phyloP scores from a whole-genome alignment of 2,888 invertebrate species.

The Taphrorychus bicolor region DNA sequence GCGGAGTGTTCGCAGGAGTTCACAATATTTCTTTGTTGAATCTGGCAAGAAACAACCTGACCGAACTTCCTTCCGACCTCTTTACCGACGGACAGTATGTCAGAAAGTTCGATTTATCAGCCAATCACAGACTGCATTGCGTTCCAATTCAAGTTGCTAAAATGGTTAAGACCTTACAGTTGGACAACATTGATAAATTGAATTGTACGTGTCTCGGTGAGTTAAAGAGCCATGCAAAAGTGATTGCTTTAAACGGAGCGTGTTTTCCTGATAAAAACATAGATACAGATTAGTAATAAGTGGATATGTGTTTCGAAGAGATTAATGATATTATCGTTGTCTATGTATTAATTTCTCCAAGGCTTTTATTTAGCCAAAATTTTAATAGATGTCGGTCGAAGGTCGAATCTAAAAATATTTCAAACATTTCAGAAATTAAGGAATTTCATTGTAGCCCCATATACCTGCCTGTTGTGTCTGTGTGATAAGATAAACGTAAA shows the following conservation, averaged over 20 bases:
- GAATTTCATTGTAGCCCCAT: too few relatives aligned
- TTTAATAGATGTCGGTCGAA: too few relatives aligned
- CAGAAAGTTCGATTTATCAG: slow-evolving; percentile 39
- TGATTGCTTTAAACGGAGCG: not conserved
- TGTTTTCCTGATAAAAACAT: too few relatives aligned
- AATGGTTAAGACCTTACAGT: slow-evolving; percentile 37
- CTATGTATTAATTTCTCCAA: too few relatives aligned
- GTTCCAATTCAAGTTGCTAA: slow-evolving; percentile 39
- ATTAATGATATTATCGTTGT: too few relatives aligned
- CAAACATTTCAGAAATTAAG: too few relatives aligned
- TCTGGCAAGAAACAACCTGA: slow-evolving; percentile 42
- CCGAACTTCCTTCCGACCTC: slow-evolving; percentile 31
- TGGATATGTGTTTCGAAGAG: too few relatives aligned
- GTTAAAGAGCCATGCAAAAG: not conserved
- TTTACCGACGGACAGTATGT: slow-evolving; percentile 33
- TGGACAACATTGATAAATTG: slow-evolving; percentile 34
- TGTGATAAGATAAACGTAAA: too few relatives aligned
- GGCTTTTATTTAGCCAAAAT: too few relatives aligned
- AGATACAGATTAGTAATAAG: too few relatives aligned
- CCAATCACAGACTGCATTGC: slow-evolving; percentile 43
- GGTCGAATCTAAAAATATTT: too few relatives aligned
- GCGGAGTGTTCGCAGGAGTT: slow-evolving; percentile 42
- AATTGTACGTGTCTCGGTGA: not conserved
- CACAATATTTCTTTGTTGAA: slow-evolving; percentile 37
- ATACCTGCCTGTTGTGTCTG: too few relatives aligned